Evolutionary conservation across 2,113 vertebrate genomes (phyloP).

Genomic region (Myotis lucifugus): DNA sequence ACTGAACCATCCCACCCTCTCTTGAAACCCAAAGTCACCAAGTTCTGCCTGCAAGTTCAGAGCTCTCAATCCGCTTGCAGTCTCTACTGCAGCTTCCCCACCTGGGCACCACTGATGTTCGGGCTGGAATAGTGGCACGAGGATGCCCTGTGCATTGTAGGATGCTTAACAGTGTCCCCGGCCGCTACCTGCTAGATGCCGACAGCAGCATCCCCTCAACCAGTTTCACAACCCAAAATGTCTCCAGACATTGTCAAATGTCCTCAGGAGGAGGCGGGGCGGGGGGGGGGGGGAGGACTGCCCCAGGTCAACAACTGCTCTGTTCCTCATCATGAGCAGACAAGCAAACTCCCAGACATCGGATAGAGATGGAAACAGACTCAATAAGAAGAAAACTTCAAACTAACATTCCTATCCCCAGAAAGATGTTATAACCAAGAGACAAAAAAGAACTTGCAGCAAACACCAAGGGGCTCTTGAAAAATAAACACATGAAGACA

Average conservation of each 20-base stretch:
- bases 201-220: neutral
- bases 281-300: rapidly evolving
- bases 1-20: conserved; percentile 20
- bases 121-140: neutral
- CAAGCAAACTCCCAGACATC: neutral
- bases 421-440: conserved; percentile 31
- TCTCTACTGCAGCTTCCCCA: neutral
- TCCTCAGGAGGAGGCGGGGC: neutral
- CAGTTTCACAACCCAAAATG: conserved; percentile 40
- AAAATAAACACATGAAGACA: conserved; percentile 50
- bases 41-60: neutral
- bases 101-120: neutral
- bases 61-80: conserved; percentile 1
- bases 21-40: neutral
- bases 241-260: neutral
- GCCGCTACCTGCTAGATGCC: neutral
- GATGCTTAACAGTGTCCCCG: neutral
- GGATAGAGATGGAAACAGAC: conserved; percentile 2
- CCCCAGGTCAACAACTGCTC: neutral
- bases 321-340: neutral
- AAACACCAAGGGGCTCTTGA: neutral
- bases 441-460: conserved; percentile 49
- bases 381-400: neutral
- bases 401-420: conserved; percentile 37
- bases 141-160: neutral